Conservation (phyloP, 2,888 invertebrate species). For the Nebria salina region DNA sequence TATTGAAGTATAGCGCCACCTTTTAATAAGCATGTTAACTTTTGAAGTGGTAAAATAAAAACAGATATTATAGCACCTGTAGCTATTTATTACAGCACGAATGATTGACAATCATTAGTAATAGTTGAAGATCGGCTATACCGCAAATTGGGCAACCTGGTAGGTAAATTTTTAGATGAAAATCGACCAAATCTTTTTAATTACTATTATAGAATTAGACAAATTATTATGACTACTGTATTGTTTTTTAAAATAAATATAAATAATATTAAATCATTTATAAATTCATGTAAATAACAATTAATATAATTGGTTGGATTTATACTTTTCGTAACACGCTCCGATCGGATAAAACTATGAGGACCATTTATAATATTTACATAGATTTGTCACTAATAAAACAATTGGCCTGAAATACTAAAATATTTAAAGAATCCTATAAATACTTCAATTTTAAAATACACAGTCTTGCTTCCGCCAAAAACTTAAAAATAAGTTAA, state of each 20-base stretch:
- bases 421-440: no score
- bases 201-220: constrained; percentile 3
- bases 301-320: no score
- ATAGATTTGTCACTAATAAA: no score
- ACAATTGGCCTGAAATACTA: no score
- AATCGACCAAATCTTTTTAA: constrained; percentile 10
- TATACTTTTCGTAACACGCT: no score
- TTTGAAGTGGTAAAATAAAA: no score
- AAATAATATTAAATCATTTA: neutral
- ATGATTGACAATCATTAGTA: constrained; percentile 70
- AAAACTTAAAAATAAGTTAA: no score
- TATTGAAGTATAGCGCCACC: neutral
- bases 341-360: no score
- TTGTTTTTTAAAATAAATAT: neutral
- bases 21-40: no score
- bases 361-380: no score
- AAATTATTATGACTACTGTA: neutral
- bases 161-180: constrained; percentile 65
- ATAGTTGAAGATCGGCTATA: constrained; percentile 65
- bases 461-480: no score
- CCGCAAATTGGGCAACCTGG: constrained; percentile 63
- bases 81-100: constrained; percentile 71
- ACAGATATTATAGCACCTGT: constrained; percentile 69
- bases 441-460: no score
- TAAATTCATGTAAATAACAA: neutral